Percentiles rank a stretch among this genome's conserved stretches.
These are phyloP conservation scores for Peromyscus eremicus DNA, from an alignment of 2,797 vertebrate genomes.

Conservation along the genomic window DNA sequence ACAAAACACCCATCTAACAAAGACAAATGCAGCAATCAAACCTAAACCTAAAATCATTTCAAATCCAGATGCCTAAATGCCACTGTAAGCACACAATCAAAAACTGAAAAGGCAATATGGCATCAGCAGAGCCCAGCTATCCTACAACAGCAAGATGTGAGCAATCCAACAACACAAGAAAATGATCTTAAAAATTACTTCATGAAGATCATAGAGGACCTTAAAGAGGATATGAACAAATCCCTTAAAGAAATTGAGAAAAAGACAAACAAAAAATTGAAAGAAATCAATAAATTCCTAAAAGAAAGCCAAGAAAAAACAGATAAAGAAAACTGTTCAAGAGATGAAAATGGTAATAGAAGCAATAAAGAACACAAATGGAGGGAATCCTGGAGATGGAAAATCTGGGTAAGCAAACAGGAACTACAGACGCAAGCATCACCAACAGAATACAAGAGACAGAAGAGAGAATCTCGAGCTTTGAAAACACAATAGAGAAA, in stretches of 20 bases:
- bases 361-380: not conserved
- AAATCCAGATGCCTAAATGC: not conserved
- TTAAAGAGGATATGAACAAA: not conserved
- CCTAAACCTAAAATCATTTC: not conserved
- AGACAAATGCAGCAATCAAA: not conserved
- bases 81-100: not conserved
- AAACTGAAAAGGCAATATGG: not conserved
- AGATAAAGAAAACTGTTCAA: not conserved
- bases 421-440: not conserved
- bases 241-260: not conserved
- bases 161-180: not conserved
- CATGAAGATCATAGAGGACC: not conserved
- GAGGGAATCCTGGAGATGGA: not conserved
- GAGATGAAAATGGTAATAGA: not conserved
- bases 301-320: not conserved
- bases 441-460: not conserved
- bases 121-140: not conserved
- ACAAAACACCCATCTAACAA: not conserved
- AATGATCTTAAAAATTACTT: not conserved
- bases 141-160: not conserved
- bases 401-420: not conserved
- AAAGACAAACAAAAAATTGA: not conserved
- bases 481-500: not conserved
- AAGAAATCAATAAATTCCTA: not conserved
- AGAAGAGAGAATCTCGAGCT: not conserved